Conservation (phyloP, 2,888 invertebrate species). For the Furcula furcula region DNA sequence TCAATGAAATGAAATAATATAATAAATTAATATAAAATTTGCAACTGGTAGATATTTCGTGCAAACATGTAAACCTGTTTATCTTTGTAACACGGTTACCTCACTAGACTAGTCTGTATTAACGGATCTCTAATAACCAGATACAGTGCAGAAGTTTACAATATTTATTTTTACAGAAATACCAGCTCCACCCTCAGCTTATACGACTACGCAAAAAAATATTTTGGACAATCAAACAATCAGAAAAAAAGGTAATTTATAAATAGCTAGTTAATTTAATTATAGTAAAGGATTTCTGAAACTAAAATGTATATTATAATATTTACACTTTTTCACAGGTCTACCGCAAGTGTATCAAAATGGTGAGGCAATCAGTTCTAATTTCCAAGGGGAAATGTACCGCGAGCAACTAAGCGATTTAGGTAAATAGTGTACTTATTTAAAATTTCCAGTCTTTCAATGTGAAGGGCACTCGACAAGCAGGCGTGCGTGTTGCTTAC, state of each 20-base stretch:
- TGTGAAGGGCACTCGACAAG: neutral
- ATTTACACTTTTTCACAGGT: constrained; percentile 40
- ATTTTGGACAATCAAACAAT: constrained; percentile 72
- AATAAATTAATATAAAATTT: too few relatives aligned
- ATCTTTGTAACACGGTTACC: too few relatives aligned
- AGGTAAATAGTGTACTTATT: constrained; percentile 45
- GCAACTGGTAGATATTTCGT: too few relatives aligned
- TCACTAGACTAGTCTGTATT: too few relatives aligned
- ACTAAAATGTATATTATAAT: too few relatives aligned
- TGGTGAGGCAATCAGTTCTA: constrained; percentile 70
- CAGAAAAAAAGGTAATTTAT: constrained; percentile 64
- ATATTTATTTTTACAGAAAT: constrained; percentile 91
- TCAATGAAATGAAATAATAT: too few relatives aligned
- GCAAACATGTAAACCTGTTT: too few relatives aligned
- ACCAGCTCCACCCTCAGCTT: constrained; percentile 90
- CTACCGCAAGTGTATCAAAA: constrained; percentile 55
- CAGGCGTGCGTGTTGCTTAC: too few relatives aligned
- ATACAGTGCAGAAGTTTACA: too few relatives aligned
- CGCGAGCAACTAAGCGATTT: constrained; percentile 71
- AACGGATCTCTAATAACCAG: too few relatives aligned
- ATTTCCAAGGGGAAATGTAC: constrained; percentile 71
- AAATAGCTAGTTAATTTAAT: neutral
- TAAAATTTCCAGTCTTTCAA: constrained; percentile 1
- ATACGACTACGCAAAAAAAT: constrained; percentile 80
- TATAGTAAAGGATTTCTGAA: neutral